Conservation (phyloP, 2,888 invertebrate species). For the Heteromyza rotundicornis region DNA sequence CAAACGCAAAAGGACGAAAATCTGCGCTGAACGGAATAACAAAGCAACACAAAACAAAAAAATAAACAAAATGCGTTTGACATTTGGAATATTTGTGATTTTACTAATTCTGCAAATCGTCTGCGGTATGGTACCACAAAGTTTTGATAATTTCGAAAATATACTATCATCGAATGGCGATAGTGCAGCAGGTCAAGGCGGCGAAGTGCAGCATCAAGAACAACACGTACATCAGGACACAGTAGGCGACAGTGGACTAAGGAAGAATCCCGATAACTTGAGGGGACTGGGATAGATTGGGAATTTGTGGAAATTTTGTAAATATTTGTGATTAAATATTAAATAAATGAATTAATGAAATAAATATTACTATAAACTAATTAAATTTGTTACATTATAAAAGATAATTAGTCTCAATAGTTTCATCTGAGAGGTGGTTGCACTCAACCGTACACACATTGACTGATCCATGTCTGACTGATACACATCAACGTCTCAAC, state of each 20-base stretch:
- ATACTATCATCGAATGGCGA: no score
- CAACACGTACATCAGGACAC: background rate
- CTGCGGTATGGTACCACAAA: no score
- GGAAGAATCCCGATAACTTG: conserved; percentile 8
- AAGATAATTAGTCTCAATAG: no score
- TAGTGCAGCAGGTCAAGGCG: background rate
- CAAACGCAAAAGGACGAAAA: no score
- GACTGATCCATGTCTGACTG: background rate
- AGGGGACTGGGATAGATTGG: conserved; percentile 11
- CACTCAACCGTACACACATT: background rate
- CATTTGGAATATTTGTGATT: background rate
- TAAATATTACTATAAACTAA: no score
- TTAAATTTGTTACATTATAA: no score
- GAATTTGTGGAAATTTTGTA: no score
- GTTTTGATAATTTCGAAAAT: no score
- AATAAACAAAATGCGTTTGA: background rate
- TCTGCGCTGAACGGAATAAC: background rate
- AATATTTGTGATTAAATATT: no score
- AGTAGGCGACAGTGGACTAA: background rate
- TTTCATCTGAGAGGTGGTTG: background rate
- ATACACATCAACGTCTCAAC: background rate
- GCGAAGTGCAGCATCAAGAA: background rate
- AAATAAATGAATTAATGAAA: no score
- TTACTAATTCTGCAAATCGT: background rate
- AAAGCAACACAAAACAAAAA: background rate